A percentile compares a stretch with the other conserved stretches of the same genome.
Evolutionary conservation across 2,797 vertebrate genomes (phyloP).

Genomic region (Helarctos malayanus): DNA sequence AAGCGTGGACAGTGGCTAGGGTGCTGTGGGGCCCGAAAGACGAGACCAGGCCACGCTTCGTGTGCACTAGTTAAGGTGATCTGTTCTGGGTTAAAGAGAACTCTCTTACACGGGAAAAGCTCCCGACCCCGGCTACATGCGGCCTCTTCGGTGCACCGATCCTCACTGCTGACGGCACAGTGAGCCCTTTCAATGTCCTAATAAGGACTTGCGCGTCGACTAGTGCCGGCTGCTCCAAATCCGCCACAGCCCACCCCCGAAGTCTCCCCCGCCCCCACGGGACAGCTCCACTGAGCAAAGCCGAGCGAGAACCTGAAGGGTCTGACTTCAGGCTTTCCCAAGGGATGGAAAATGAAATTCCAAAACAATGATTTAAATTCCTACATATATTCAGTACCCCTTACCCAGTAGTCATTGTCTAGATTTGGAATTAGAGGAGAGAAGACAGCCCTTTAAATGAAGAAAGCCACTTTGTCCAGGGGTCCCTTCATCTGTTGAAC

Average conservation of each 20-base stretch:
- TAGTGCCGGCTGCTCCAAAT: background rate
- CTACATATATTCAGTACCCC: background rate
- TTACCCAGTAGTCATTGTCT: background rate
- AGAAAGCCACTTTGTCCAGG: background rate
- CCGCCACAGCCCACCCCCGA: background rate
- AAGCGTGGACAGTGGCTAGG: background rate
- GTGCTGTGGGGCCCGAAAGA: background rate
- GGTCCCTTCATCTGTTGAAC: background rate
- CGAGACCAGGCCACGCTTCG: background rate
- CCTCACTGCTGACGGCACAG: background rate
- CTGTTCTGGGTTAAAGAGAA: background rate
- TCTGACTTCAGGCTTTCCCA: constrained; percentile 31
- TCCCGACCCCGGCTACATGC: background rate
- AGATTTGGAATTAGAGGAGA: background rate
- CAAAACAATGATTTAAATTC: background rate
- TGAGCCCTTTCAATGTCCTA: constrained; percentile 57
- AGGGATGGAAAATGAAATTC: background rate
- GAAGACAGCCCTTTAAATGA: background rate
- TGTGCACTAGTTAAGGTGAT: background rate
- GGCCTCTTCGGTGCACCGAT: background rate
- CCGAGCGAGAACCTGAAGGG: background rate
- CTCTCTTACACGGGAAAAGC: constrained; percentile 33
- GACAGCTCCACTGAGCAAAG: background rate
- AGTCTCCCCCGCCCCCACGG: background rate
- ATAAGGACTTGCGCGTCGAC: constrained; percentile 15